Percentiles rank a stretch among this genome's conserved stretches.
These are phyloP conservation scores for Osmerus mordax DNA, from an alignment of 2,113 vertebrate genomes.

Conservation along the genomic window DNA sequence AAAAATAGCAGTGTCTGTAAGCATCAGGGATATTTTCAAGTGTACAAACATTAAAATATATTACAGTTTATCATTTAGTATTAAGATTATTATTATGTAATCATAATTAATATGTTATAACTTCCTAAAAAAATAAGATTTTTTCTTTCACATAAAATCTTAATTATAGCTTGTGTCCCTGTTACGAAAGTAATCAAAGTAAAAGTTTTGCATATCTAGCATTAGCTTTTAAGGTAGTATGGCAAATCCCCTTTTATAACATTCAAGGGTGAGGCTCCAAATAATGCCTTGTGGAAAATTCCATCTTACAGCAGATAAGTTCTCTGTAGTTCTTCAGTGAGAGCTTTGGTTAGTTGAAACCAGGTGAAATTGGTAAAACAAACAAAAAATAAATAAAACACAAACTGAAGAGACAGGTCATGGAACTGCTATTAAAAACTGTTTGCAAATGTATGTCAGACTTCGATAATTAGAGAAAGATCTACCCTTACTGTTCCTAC, in stretches of 20 bases:
- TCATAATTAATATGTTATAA: constrained; percentile 76
- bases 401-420: constrained; percentile 61
- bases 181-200: constrained; percentile 85
- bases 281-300: constrained; percentile 81
- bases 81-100: constrained; percentile 38
- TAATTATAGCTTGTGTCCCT: constrained; percentile 86
- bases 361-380: constrained; percentile 86
- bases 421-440: constrained; percentile 79
- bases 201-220: constrained; percentile 98
- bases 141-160: constrained; percentile 81
- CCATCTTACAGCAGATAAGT: constrained; percentile 69
- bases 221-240: constrained; percentile 99
- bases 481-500: constrained; percentile 98
- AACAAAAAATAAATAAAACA: constrained; percentile 45
- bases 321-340: constrained; percentile 80
- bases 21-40: constrained; percentile 79
- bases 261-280: constrained; percentile 86
- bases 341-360: constrained; percentile 99
- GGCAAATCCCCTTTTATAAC: constrained; percentile 89
- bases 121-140: constrained; percentile 84
- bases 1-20: constrained; percentile 76
- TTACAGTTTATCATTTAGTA: constrained; percentile 72
- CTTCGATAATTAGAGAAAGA: constrained; percentile 87
- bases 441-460: constrained; percentile 77
- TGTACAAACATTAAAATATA: constrained; percentile 86